phyloP scores from a whole-genome alignment of 1,140 invertebrate genomes.

The Pseudomyrmex dendroicus region DNA sequence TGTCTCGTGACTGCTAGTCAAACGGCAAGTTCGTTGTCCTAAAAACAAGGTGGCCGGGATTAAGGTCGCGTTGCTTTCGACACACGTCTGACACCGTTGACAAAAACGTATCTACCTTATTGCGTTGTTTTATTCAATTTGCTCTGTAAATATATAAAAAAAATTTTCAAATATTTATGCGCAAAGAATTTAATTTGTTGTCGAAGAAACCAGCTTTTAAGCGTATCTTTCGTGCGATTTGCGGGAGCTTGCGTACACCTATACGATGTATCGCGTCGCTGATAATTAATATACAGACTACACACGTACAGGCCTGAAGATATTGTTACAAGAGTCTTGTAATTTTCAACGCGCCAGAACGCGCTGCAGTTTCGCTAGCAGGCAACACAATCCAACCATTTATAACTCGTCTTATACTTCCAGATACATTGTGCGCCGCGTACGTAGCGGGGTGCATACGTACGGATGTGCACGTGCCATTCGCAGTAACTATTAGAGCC shows the following conservation, averaged over 20 bases:
- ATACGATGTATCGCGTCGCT: neutral
- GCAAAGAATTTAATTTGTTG: no score
- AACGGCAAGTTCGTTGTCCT: conserved; percentile 36
- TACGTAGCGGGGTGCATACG: conserved; percentile 2
- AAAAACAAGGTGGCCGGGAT: conserved; percentile 60
- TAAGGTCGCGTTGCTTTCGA: conserved; percentile 52
- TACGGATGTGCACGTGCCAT: conserved; percentile 77
- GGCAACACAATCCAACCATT: conserved; percentile 58
- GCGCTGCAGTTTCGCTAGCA: conserved; percentile 46
- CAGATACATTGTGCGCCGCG: conserved; percentile 51
- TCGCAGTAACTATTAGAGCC: conserved; percentile 84
- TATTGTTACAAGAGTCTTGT: conserved; percentile 55
- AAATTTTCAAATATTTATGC: no score
- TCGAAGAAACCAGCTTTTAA: no score
- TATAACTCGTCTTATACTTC: conserved; percentile 63
- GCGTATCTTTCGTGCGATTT: neutral
- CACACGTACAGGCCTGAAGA: conserved; percentile 12
- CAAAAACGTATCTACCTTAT: neutral
- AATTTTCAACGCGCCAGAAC: conserved; percentile 50
- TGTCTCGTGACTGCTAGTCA: conserved; percentile 7
- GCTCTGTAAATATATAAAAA: neutral
- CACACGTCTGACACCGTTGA: conserved; percentile 8
- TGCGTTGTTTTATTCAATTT: neutral
- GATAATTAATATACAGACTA: conserved; percentile 44
- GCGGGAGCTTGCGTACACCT: neutral